Evolutionary conservation across 2,113 vertebrate species (phyloP).

Genomic region (Oncorhynchus nerka): DNA sequence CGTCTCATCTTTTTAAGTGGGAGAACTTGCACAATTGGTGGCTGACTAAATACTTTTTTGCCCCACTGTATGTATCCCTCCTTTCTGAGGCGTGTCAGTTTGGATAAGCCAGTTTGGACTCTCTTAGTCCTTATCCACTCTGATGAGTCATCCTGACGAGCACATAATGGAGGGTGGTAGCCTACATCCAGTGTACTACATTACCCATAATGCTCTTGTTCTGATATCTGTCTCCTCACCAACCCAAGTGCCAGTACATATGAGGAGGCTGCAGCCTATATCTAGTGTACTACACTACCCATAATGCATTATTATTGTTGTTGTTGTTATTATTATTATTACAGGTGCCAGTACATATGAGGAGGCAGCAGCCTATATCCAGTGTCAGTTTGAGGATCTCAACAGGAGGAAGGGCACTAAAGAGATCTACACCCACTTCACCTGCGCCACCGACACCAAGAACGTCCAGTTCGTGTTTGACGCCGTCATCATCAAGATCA

Average conservation of each 20-base stretch:
- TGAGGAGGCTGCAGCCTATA: constrained; percentile 85
- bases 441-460: constrained; percentile 64
- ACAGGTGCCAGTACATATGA: constrained; percentile 88
- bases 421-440: constrained; percentile 98
- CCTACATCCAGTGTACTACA: constrained; percentile 24
- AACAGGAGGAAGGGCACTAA: constrained; percentile 93
- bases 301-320: no score
- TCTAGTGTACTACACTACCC: constrained; percentile 73
- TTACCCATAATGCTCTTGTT: no score
- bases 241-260: constrained; percentile 79
- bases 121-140: not conserved
- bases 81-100: not conserved
- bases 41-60: no score
- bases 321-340: no score
- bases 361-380: constrained; percentile 86
- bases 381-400: constrained; percentile 94
- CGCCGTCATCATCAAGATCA: constrained; percentile 97
- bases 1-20: no score
- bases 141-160: not conserved
- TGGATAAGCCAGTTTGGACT: not conserved
- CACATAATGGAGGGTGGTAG: no score
- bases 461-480: constrained; percentile 99
- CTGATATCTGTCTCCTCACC: no score
- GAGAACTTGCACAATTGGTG: no score
- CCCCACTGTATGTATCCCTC: not conserved